Evolutionary conservation across 2,113 vertebrate species (phyloP), one percentile per base, ranked within the genome.

Genomic region (Acanthochromis polyacanthus): DNA sequence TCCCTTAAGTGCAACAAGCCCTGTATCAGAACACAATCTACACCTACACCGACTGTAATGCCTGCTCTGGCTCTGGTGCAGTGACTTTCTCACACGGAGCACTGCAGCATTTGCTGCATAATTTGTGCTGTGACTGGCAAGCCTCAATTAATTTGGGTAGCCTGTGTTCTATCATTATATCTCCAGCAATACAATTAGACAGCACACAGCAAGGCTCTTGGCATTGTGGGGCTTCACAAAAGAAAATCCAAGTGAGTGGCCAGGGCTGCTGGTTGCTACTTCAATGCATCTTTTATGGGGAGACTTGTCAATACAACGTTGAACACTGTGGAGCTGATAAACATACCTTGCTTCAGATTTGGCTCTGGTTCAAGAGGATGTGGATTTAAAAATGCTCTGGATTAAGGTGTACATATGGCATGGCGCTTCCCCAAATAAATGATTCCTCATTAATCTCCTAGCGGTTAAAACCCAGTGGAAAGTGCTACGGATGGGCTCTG

Each of bases 51-150:
- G 70, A 68, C 79, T 78, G 53, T 83, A 80, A 79, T 69, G 57
- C n/a, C 69, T 62, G 63, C 76, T 68, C 69, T 76, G 78, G 80
- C 72, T 90, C 80, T 89, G 88, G 76, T 89, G 90, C 92, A 86
- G 83, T 83, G 82, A 84, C 78, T 86, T 69, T 64, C 86, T 83
- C 82, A 78, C 84, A 84, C 72, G 76, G 68, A 89, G 78, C 85
- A 85, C 83, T 89, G 86, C 90, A 87, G 82, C 65, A 89, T 87
- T 90, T 87, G 83, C 81, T 92, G 88, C 90, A 92, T 91, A 92
- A 92, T 92, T 88, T 93, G 87, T 88, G 80, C 78, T 76, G 80
- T 92, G 89, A 93, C 88, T 84, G 90, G 89, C 89, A 91, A 91
- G 81, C 79, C 85, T 93, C 87, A 91, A 91, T 92, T 92, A 88